Evolutionary conservation across 2,797 vertebrate species (phyloP).

Genomic region (Rhinella marina): DNA sequence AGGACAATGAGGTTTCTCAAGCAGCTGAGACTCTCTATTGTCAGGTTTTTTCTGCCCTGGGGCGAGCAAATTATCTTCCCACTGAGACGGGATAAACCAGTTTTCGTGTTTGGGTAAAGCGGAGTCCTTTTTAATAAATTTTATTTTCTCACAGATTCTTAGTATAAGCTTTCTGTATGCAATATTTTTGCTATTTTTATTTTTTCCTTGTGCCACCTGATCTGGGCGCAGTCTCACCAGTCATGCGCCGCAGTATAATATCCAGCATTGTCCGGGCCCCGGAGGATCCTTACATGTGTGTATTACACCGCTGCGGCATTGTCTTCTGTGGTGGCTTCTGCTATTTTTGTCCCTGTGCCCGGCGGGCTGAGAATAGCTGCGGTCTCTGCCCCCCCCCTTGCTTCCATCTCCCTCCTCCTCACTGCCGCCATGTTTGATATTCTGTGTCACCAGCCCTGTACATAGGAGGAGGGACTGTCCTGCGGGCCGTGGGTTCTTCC

Average conservation of each 20-base stretch:
- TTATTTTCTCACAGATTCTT: conserved; percentile 12
- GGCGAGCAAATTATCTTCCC: conserved; percentile 29
- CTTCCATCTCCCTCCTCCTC: too few species aligned
- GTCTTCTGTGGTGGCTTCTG: neutral
- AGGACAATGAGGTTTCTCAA: neutral
- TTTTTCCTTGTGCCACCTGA: neutral
- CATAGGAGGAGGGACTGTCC: neutral
- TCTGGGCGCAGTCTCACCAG: neutral
- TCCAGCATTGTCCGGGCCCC: neutral
- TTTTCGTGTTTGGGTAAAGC: conserved; percentile 37
- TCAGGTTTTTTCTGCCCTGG: conserved; percentile 6
- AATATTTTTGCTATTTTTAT: neutral
- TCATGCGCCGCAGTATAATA: too few species aligned
- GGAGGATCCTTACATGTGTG: neutral
- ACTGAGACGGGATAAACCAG: conserved; percentile 45
- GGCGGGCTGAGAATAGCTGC: conserved; percentile 16
- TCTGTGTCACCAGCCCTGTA: neutral
- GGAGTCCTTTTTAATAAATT: conserved; percentile 14
- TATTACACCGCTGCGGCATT: neutral
- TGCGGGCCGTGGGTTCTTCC: neutral
- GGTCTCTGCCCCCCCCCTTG: too few species aligned
- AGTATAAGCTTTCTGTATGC: neutral
- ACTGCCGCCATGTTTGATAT: neutral
- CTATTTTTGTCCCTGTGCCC: neutral
- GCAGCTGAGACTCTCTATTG: neutral